Evolutionary conservation across 2,797 vertebrate genomes (phyloP).

Genomic region (Danio tinwini): DNA sequence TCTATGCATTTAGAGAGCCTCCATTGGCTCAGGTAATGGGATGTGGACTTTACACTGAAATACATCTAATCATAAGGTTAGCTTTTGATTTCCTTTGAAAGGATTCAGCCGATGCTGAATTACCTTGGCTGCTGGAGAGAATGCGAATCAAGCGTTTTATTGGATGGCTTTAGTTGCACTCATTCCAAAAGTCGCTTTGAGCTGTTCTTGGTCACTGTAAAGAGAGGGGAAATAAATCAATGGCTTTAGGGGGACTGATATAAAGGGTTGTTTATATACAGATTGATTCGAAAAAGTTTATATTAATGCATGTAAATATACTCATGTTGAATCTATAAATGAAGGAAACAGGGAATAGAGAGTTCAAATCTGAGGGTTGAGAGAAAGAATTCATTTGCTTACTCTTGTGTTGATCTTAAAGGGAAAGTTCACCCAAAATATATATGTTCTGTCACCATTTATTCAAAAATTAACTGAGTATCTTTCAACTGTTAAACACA

Average conservation of each 20-base stretch:
- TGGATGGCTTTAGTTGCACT: slow-evolving; percentile 21
- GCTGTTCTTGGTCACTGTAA: slow-evolving; percentile 16
- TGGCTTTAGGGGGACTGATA: background rate
- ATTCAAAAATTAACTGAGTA: too few relatives aligned
- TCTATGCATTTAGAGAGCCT: slow-evolving; percentile 52
- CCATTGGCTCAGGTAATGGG: slow-evolving; percentile 44
- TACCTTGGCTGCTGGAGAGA: background rate
- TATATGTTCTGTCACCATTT: too few relatives aligned
- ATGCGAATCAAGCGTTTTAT: slow-evolving; percentile 13
- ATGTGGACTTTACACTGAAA: slow-evolving; percentile 50
- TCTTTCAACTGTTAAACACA: too few relatives aligned
- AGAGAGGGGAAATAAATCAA: slow-evolving; percentile 1
- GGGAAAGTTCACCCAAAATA: too few relatives aligned
- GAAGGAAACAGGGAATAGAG: background rate
- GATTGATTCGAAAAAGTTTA: background rate
- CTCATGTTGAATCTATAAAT: background rate
- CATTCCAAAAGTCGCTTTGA: slow-evolving; percentile 22
- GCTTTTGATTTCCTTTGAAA: slow-evolving; percentile 49
- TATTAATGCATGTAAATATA: background rate
- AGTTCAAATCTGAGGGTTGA: background rate
- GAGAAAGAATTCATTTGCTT: background rate
- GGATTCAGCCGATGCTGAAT: slow-evolving; percentile 39
- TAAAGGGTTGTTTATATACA: background rate
- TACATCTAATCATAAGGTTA: slow-evolving; percentile 58
- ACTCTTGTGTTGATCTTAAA: too few relatives aligned